These are phyloP conservation scores for Crypturellus tataupa DNA, from an alignment of 2,797 vertebrate species.

Conservation along the genomic window DNA sequence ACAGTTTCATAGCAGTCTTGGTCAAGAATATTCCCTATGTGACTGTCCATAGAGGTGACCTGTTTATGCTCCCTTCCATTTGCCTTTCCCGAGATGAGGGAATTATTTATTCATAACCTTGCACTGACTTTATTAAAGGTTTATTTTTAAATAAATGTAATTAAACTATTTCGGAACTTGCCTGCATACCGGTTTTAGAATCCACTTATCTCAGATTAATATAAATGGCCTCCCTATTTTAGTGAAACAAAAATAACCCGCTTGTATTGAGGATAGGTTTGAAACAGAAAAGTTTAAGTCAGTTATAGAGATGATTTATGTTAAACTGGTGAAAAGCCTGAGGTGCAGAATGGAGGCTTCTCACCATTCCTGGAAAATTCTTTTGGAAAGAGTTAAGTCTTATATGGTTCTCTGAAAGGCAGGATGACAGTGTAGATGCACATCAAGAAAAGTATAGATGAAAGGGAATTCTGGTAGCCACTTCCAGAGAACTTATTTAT, in stretches of 20 bases:
- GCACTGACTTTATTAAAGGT: constrained; percentile 9
- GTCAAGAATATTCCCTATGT: not conserved
- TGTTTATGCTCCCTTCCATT: not conserved
- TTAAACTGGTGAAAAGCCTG: not conserved
- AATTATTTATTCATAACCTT: not conserved
- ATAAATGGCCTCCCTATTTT: not conserved
- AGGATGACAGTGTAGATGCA: not conserved
- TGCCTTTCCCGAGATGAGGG: not conserved
- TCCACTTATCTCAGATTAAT: constrained; percentile 18
- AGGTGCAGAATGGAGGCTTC: not conserved
- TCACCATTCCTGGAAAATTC: not conserved
- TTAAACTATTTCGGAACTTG: constrained; percentile 17
- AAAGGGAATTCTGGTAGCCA: not conserved
- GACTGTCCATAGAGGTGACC: not conserved
- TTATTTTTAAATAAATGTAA: constrained; percentile 41
- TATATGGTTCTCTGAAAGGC: not conserved
- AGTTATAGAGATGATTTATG: not conserved
- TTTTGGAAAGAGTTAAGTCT: not conserved
- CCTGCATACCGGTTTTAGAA: constrained; percentile 1
- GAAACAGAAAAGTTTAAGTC: constrained; percentile 7
- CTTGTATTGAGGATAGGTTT: not conserved
- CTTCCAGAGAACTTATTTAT: constrained; percentile 31
- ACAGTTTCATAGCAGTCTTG: not conserved
- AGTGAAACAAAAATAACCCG: constrained; percentile 6
- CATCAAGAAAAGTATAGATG: not conserved